Base-by-base conservation (phyloP, 2,113 vertebrate species). In the Orycteropus afer region DNA sequence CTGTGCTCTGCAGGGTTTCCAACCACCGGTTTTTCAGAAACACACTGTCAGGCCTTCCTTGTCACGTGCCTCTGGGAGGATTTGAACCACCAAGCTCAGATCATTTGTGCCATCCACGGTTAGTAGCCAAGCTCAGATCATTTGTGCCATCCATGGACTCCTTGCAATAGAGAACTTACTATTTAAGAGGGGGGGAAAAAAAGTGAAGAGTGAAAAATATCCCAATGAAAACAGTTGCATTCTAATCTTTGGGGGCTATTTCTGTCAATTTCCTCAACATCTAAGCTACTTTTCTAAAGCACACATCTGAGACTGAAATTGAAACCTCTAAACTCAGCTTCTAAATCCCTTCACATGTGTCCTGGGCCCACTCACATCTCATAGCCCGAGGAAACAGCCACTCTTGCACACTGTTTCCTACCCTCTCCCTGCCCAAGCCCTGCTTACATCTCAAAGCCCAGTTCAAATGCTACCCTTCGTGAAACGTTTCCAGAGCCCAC, bases 171-270 rank as follows among this genome's bases (percentile, higher is more conserved):
- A 71, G 6, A n/a, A 81, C 27, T 20, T 32, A 32, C 81, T 32
- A 51, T 74, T 92, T 80, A 91, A 89, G 29, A 85, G 42, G 81
- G 61, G 8, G 42, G 77, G n/a, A n/a, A n/a, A 95, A 69, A 42
- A 23, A 45, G 23, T 27, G 10, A 85, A 34, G 5, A 79, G 25
- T 47, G 12, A 61, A 88, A 88, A 79, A 27, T 23, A 85, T 40
- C 57, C 57, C 29, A 22, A 15, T 61, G 32, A 88, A 95, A 88
- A 47, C 47, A 65, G 25, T 4, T 42, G 34, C 3, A 86, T 34
- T 91, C 59, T 88, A 61, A 89, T 45, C 27, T 18, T 17, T 14
- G 37, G 25, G 29, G 3, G 65, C 34, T 25, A 51, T 67, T 79
- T 93, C 42, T 53, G 1, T 65, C 37, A 79, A 18, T 45, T 91